phyloP scores from a whole-genome alignment of 2,888 invertebrate species.

The Theretra japonica region DNA sequence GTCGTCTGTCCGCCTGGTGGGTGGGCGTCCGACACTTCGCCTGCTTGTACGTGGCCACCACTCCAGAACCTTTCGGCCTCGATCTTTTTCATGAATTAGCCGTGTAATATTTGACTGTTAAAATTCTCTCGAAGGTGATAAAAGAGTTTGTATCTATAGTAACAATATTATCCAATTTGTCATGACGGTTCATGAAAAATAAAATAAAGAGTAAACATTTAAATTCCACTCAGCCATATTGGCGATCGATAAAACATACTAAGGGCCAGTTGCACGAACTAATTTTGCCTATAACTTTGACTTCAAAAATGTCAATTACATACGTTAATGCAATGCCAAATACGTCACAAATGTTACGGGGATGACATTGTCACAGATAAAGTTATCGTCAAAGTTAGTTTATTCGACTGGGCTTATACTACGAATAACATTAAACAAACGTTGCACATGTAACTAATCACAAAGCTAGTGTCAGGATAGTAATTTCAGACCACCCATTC shows the following conservation, averaged over 20 bases:
- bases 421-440: not conserved
- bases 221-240: not conserved
- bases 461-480: not conserved
- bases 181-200: not conserved
- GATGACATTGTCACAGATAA: no score
- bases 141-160: not conserved
- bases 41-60: no score
- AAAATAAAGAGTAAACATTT: not conserved
- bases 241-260: not conserved
- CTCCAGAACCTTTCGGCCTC: no score
- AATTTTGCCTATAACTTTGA: no score
- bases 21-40: no score
- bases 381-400: no score
- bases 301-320: no score
- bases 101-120: not conserved
- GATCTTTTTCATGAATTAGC: not conserved
- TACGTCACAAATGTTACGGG: no score
- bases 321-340: no score
- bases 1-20: no score
- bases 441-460: not conserved
- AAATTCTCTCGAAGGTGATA: not conserved
- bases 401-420: no score
- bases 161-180: not conserved
- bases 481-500: not conserved
- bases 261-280: no score